phyloP scores from a whole-genome alignment of 1,140 invertebrate genomes.

The Ephestia elutella region DNA sequence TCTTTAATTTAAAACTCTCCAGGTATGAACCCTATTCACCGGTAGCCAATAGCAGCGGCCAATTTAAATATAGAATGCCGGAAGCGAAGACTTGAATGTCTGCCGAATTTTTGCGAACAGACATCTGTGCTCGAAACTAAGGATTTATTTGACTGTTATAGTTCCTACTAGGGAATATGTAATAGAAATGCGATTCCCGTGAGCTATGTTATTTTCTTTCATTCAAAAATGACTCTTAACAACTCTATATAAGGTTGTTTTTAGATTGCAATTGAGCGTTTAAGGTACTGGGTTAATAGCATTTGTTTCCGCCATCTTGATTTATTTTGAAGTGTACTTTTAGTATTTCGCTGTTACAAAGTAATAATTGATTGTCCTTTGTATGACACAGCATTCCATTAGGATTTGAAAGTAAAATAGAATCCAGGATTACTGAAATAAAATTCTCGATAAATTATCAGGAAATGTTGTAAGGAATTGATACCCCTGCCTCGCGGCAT shows the following conservation, averaged over 20 bases:
- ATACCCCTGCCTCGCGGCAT: no score
- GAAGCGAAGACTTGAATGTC: constrained; percentile 9
- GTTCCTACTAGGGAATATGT: constrained; percentile 12
- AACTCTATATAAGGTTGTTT: background rate
- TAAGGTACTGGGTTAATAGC: constrained; percentile 1
- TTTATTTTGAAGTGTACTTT: constrained; percentile 4
- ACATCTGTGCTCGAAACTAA: constrained; percentile 3
- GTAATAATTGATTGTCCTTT: constrained; percentile 4
- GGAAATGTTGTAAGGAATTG: no score
- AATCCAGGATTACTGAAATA: no score
- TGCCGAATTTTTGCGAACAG: constrained; percentile 3
- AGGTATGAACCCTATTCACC: constrained; percentile 40
- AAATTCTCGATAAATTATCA: no score
- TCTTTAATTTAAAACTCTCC: no score
- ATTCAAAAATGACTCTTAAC: background rate
- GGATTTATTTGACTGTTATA: constrained; percentile 11
- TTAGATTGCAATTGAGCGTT: background rate
- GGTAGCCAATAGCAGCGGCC: constrained; percentile 66
- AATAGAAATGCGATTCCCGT: constrained; percentile 11
- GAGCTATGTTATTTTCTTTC: constrained; percentile 3
- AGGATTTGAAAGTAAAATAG: no score
- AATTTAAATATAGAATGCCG: constrained; percentile 72
- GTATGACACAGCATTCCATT: background rate
- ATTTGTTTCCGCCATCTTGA: constrained; percentile 4
- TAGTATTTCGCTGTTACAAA: constrained; percentile 3